Base-by-base conservation (phyloP, 2,797 vertebrate species). In the Lacerta agilis region DNA sequence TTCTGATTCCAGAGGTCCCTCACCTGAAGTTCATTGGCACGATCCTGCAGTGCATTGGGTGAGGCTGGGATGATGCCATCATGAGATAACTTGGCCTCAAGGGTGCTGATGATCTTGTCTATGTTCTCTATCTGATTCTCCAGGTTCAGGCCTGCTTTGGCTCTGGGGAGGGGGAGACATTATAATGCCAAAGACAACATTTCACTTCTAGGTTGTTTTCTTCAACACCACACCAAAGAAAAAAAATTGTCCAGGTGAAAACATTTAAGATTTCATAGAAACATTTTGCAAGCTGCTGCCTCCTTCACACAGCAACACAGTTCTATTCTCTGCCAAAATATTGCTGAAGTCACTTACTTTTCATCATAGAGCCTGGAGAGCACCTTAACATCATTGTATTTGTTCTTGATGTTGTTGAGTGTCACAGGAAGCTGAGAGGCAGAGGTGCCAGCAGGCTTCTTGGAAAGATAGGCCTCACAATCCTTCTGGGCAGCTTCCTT, bases 71-170 rank as follows among this genome's bases (percentile, higher is more conserved):
- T 92, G 41, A 97, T 93, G 33, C 96, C 94, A 69, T 99, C 98
- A 88, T 97, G 95, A 43, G 96, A 97, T 93, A 99, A 96, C 76
- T 95, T 94, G 80, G 97, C 96, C 95, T 99, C 99, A 91, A 98
- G 98, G 0, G 92, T 97, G 89, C 95, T 97, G 81, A 99, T 95
- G 4, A 98, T 95, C 88, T 96, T 97, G 29, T 99, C 98, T 5
- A 97, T 97, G 27, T 98, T 98, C 89, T 94, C 97, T 58, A 99
- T 98, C 94, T 98, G 98, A 90, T 79, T 97, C 94, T 99, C 98
- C 94, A 99, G 95, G 61, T 97, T 97, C 88, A 98, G 96, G 36
- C 98, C 97, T 23, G 98, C 97, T 79, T 98, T 98, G 75, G 98
- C 98, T 95, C 99, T 99, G 90, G 71, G 82, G n/a, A 86, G 80